Percentiles rank a stretch among this genome's conserved stretches.
phyloP scores from a whole-genome alignment of 2,797 vertebrate genomes.

The Hippoglossus hippoglossus region DNA sequence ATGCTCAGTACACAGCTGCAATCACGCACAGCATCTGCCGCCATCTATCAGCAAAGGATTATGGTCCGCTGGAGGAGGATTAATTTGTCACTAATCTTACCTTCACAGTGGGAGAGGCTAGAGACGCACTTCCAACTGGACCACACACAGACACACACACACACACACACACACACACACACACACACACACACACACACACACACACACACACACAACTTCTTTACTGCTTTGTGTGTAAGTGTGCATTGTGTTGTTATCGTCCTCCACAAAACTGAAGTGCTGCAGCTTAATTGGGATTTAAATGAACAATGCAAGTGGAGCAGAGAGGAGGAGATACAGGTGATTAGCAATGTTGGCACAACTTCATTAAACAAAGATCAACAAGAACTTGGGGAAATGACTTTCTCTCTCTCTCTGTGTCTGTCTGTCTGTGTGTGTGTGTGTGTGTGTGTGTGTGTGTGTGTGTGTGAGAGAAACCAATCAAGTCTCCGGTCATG shows the following conservation, averaged over 20 bases:
- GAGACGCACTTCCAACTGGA: constrained; percentile 34
- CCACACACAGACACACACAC: constrained; percentile 23
- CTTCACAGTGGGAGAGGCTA: constrained; percentile 55
- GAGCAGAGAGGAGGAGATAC: constrained; percentile 46
- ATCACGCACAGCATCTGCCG: constrained; percentile 72
- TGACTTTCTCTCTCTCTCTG: constrained; percentile 28
- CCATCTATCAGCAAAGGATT: constrained; percentile 72
- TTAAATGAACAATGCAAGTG: constrained; percentile 55
- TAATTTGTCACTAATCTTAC: constrained; percentile 74
- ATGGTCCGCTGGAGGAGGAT: constrained; percentile 69
- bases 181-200: constrained; percentile 24
- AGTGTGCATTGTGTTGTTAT: constrained; percentile 13
- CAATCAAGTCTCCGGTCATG: constrained; percentile 54
- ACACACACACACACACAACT: constrained; percentile 24
- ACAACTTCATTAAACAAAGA: constrained; percentile 65
- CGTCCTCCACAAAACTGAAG: constrained; percentile 27
- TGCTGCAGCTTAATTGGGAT: constrained; percentile 42
- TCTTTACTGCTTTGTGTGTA: constrained; percentile 13
- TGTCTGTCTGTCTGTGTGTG: constrained; percentile 21
- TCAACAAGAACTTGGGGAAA: constrained; percentile 40
- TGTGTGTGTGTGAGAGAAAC: constrained; percentile 32
- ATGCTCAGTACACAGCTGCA: constrained; percentile 39
- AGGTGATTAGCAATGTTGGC: constrained; percentile 64
- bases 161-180: constrained; percentile 32
- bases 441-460: constrained; percentile 16